Conservation (phyloP, 2,113 vertebrate genomes). For the Ammospiza caudacuta region DNA sequence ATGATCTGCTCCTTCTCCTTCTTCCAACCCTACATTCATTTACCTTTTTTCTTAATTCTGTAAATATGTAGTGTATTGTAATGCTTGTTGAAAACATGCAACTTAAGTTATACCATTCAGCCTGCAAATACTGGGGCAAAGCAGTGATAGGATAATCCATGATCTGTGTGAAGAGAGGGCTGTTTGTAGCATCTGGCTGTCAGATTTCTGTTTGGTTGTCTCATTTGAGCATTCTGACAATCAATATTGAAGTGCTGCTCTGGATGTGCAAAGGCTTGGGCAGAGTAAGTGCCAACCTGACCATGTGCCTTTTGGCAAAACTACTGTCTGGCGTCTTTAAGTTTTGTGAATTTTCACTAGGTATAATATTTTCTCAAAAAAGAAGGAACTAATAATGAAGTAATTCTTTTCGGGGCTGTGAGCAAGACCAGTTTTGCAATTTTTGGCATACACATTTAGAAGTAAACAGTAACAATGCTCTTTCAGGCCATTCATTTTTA, state of each 20-base stretch:
- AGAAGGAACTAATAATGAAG: background rate
- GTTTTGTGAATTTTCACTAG: background rate
- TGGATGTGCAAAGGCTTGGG: background rate
- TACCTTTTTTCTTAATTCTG: background rate
- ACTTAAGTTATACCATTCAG: background rate
- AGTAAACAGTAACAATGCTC: background rate
- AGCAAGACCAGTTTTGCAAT: background rate
- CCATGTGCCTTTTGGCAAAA: background rate
- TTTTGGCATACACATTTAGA: background rate
- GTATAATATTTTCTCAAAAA: background rate
- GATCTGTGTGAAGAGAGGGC: background rate
- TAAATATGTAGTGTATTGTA: background rate
- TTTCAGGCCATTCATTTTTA: background rate
- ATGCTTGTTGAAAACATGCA: background rate
- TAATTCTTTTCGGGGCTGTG: background rate
- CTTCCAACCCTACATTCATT: background rate
- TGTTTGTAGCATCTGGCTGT: background rate
- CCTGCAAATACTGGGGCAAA: background rate
- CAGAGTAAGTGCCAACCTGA: background rate
- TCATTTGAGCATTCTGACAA: rapidly evolving
- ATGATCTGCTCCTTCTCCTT: background rate
- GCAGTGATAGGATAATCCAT: background rate
- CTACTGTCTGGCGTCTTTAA: background rate
- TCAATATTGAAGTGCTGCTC: background rate
- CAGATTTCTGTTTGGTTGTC: background rate